Conservation (phyloP, 2,888 invertebrate species). For the Agriotes lineatus region DNA sequence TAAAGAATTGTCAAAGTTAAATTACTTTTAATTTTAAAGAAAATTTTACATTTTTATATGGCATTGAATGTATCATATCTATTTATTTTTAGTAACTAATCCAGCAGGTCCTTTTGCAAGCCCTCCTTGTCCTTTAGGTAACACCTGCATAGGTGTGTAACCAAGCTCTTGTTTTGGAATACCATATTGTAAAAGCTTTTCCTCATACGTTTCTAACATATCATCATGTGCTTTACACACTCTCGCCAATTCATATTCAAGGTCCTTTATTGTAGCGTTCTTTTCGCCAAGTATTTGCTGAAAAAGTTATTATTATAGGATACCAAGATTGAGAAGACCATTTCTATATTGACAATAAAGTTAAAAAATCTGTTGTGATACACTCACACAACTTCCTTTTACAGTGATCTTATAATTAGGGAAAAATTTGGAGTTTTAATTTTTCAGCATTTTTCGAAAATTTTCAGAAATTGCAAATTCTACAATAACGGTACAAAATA, state of each 20-base stretch:
- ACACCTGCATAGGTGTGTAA: constrained; percentile 76
- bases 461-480: too few relatives aligned
- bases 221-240: constrained; percentile 90
- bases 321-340: too few relatives aligned
- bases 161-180: constrained; percentile 85
- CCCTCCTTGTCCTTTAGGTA: constrained; percentile 66
- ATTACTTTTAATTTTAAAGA: not conserved
- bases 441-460: too few relatives aligned
- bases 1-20: not conserved
- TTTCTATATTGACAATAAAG: too few relatives aligned
- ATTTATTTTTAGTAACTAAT: constrained; percentile 73
- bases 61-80: too few relatives aligned
- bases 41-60: not conserved
- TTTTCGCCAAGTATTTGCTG: constrained; percentile 80
- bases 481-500: too few relatives aligned
- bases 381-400: too few relatives aligned
- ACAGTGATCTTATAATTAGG: too few relatives aligned
- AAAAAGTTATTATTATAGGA: constrained; percentile 31
- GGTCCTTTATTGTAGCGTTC: constrained; percentile 84
- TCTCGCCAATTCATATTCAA: constrained; percentile 85
- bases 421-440: too few relatives aligned
- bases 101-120: constrained; percentile 82
- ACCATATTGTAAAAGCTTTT: constrained; percentile 82
- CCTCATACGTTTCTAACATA: constrained; percentile 82
- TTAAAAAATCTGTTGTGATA: too few relatives aligned